Percentiles rank a stretch among this genome's conserved stretches.
phyloP scores from a whole-genome alignment of 2,113 vertebrate genomes.

The Thamnophis sirtalis region DNA sequence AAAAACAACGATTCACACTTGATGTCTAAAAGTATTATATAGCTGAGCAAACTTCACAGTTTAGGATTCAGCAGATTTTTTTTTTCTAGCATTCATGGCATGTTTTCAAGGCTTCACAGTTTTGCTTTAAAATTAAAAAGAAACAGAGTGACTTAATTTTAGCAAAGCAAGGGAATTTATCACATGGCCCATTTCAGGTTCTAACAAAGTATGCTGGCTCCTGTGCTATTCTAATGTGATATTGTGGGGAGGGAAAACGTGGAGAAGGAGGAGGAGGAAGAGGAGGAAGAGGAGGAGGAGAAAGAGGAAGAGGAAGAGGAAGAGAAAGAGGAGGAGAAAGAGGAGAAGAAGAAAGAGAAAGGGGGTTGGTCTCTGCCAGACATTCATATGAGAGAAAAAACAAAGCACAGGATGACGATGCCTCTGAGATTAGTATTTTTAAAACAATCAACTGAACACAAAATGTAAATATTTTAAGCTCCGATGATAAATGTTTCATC shows the following conservation, averaged over 20 bases:
- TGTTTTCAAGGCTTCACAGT: conserved; percentile 10
- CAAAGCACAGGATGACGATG: background rate
- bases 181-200: conserved; percentile 51
- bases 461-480: background rate
- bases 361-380: background rate
- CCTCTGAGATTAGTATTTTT: background rate
- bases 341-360: background rate
- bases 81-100: conserved; percentile 33
- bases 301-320: background rate
- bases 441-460: background rate
- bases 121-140: conserved; percentile 36
- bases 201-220: conserved; percentile 44
- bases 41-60: background rate
- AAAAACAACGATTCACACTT: background rate
- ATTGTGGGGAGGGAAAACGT: too few species aligned
- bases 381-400: background rate
- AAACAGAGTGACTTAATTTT: conserved; percentile 44
- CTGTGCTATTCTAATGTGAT: conserved; percentile 36
- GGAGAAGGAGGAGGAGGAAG: too few species aligned
- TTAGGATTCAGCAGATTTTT: conserved; percentile 20
- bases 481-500: background rate
- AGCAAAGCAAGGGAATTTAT: conserved; percentile 48
- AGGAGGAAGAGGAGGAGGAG: too few species aligned
- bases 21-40: accelerated
- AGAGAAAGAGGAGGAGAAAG: background rate